These are phyloP conservation scores for Pinctada fucata DNA, from an alignment of 2,888 invertebrate species.

Conservation along the genomic window DNA sequence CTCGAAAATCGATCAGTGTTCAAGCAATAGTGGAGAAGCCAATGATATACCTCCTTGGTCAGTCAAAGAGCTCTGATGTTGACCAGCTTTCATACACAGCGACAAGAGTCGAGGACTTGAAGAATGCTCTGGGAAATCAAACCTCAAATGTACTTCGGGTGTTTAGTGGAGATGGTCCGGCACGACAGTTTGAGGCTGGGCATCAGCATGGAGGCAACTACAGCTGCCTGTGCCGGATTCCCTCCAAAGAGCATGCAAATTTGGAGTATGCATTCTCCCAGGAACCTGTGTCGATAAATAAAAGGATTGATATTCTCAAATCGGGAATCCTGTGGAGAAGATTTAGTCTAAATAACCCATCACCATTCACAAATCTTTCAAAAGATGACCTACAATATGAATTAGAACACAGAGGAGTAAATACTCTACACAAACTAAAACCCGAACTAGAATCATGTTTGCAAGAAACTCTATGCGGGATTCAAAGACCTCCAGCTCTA, in stretches of 20 bases:
- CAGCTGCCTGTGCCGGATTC: slow-evolving; percentile 7
- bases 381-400: too few species aligned
- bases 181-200: slow-evolving; percentile 36
- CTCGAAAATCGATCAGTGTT: too few species aligned
- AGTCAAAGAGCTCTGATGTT: slow-evolving; percentile 27
- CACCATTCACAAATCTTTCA: too few species aligned
- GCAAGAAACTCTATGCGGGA: not conserved
- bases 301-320: not conserved
- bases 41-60: slow-evolving; percentile 10
- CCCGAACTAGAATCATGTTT: too few species aligned
- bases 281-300: not conserved
- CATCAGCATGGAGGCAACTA: slow-evolving; percentile 36
- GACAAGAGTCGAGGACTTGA: slow-evolving; percentile 29
- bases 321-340: not conserved
- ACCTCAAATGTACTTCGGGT: too few species aligned
- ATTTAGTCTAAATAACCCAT: too few species aligned
- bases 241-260: not conserved
- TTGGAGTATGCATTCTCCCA: not conserved
- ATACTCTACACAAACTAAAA: too few species aligned
- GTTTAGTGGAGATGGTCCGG: slow-evolving; percentile 20
- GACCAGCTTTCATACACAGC: slow-evolving; percentile 34
- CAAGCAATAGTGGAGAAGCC: slow-evolving; percentile 29
- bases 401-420: too few species aligned
- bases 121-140: not conserved
- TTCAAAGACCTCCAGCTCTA: slow-evolving; percentile 13